A percentile compares a stretch with the other conserved stretches of the same genome.
These are phyloP conservation scores for Pseudomyrmex pallidus DNA, from an alignment of 1,140 invertebrate genomes.

Conservation along the genomic window DNA sequence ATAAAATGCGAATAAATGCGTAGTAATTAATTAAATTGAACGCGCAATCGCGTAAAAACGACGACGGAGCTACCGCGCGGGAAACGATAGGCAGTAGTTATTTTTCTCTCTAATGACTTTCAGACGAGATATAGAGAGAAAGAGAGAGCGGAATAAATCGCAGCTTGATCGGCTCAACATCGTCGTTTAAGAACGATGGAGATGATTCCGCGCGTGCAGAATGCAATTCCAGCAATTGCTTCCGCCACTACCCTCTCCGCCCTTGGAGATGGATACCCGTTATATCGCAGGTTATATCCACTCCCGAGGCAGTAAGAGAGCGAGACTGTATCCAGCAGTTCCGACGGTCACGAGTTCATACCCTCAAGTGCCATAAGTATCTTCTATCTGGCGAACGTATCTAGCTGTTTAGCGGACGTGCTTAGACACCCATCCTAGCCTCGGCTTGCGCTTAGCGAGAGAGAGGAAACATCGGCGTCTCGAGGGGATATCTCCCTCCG, in stretches of 20 bases:
- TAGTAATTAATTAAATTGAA: too few relatives aligned
- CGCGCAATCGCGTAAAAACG: too few relatives aligned
- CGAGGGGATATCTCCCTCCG: slow-evolving; percentile 53
- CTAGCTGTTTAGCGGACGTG: slow-evolving; percentile 78
- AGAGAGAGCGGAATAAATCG: slow-evolving; percentile 19
- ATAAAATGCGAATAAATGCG: too few relatives aligned
- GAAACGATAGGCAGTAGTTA: too few relatives aligned
- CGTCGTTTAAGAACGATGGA: slow-evolving; percentile 3
- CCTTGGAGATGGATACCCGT: slow-evolving; percentile 51
- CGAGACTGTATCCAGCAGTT: slow-evolving; percentile 64
- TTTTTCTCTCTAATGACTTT: too few relatives aligned
- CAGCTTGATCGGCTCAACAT: slow-evolving; percentile 29
- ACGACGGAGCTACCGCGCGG: too few relatives aligned
- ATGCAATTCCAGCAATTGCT: slow-evolving; percentile 52
- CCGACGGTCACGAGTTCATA: slow-evolving; percentile 77
- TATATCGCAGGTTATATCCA: slow-evolving; percentile 64
- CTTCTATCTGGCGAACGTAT: slow-evolving; percentile 77
- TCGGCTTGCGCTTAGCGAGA: slow-evolving; percentile 28
- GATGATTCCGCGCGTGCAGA: slow-evolving; percentile 18
- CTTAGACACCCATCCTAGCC: slow-evolving; percentile 73
- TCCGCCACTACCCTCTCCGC: slow-evolving; percentile 5
- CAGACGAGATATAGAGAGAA: not conserved
- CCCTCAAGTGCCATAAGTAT: slow-evolving; percentile 78
- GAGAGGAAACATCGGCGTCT: slow-evolving; percentile 14
- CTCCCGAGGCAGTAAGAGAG: slow-evolving; percentile 54